Evolutionary conservation across 2,888 invertebrate genomes (phyloP).

Genomic region (Falcaria lacertinaria): DNA sequence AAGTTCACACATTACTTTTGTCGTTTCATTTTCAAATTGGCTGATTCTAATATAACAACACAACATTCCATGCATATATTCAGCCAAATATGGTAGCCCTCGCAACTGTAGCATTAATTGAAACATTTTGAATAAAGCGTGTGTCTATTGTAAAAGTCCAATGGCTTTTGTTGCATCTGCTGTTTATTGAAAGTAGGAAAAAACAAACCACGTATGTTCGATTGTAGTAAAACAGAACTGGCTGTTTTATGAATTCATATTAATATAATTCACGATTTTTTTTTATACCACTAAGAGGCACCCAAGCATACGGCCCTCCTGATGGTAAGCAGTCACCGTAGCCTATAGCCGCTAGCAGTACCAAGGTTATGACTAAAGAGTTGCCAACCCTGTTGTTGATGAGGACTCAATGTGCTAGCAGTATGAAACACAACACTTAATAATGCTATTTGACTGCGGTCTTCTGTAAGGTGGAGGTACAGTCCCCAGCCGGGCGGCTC

Average conservation of each 20-base stretch:
- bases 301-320: no score
- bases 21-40: background rate
- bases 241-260: conserved; percentile 27
- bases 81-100: conserved; percentile 28
- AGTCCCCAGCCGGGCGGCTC: no score
- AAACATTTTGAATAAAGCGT: conserved; percentile 46
- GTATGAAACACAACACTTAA: no score
- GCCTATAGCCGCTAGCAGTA: no score
- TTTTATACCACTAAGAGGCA: no score
- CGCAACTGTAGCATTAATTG: conserved; percentile 42
- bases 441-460: no score
- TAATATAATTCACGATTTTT: background rate
- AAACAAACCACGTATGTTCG: conserved; percentile 32
- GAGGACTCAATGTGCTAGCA: no score
- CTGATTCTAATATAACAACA: background rate
- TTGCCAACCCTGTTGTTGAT: no score
- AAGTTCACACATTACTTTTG: background rate
- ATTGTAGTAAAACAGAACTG: conserved; percentile 44
- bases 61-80: conserved; percentile 9
- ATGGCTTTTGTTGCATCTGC: conserved; percentile 67
- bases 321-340: no score
- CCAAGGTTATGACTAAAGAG: no score
- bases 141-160: conserved; percentile 43
- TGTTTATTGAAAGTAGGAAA: conserved; percentile 50
- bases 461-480: no score